Evolutionary conservation across 2,113 vertebrate species (phyloP), one percentile per base, ranked within the genome.

Genomic region (Muntiacus reevesi): DNA sequence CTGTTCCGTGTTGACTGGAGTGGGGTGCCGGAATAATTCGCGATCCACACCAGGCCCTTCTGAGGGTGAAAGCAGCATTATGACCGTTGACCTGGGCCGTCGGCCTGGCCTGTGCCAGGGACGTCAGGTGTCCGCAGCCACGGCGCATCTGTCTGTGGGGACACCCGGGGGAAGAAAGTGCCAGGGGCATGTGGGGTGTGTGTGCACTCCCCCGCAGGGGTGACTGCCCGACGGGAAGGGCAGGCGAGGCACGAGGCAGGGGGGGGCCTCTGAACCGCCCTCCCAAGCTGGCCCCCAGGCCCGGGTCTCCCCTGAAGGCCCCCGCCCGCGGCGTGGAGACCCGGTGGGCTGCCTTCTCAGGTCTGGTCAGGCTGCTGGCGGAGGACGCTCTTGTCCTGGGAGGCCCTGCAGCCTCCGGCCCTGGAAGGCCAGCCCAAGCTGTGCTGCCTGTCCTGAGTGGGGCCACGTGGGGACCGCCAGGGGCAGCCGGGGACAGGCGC

Each of bases 111-210:
- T 21, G 30, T 64, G 62, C 82, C 16, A 27, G 28, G 17, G 45
- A 47, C 12, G 4, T 7, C 36, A 19, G 15, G 33, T 36, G 11
- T 1, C 5, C 33, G 3, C 30, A 21, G 23, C 21, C 60, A 8
- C 1, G 23, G 81, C 28, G 52, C 43, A 23, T 45, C 17, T 87
- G 15, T 36, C 54, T 50, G 8, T 0, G 13, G 33, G 57, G 10
- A 12, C 25, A 11, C 76, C 86, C 25, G 23, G 86, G 36, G 30
- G 30, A 9, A n/a, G 52, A 28, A 67, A 21, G 21, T 2, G 21
- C n/a, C 6, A n/a, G 17, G 43, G 27, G 14, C 3, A 30, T 0
- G 1, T 7, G 16, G 5, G 10, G 2, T 17, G 62, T 3, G 0
- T 10, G 25, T 7, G n/a, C 71, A 17, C 17, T 9, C 36, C 55